Percentiles rank a stretch among this genome's conserved stretches.
Evolutionary conservation across 2,797 vertebrate species (phyloP).

Genomic region (Cheracebus regulus): DNA sequence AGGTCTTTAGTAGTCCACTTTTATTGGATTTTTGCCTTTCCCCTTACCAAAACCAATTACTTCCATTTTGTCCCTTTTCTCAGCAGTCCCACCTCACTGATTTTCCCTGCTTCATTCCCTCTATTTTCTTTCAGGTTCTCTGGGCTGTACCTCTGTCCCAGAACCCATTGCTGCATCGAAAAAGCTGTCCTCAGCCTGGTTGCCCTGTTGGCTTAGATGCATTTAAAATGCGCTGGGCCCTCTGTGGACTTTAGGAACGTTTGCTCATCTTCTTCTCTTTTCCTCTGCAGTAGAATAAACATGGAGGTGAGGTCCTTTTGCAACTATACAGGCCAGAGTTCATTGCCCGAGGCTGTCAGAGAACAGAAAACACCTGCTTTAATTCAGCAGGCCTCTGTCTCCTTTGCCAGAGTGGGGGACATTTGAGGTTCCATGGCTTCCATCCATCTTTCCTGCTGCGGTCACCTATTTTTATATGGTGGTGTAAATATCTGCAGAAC

Average conservation of each 20-base stretch:
- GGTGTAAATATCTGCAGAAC: slow-evolving; percentile 59
- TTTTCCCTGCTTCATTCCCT: background rate
- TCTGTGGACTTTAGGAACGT: background rate
- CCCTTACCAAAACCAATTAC: background rate
- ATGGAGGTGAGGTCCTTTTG: background rate
- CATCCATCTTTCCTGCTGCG: slow-evolving; percentile 35
- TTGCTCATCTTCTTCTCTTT: background rate
- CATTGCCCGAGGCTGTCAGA: slow-evolving; percentile 31
- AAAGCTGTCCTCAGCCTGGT: background rate
- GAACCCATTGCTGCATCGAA: background rate
- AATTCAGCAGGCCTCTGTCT: background rate
- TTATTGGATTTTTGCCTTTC: slow-evolving; percentile 27
- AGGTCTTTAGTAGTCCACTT: background rate
- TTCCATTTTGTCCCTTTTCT: background rate
- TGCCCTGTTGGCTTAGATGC: background rate
- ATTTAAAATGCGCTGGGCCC: background rate
- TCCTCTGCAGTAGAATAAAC: slow-evolving; percentile 13
- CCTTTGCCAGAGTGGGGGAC: slow-evolving; percentile 48
- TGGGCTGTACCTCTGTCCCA: background rate
- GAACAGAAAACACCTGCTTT: slow-evolving; percentile 54
- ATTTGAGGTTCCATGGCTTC: slow-evolving; percentile 57
- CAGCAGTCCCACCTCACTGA: background rate
- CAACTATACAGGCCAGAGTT: slow-evolving; percentile 40
- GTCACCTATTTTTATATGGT: slow-evolving; percentile 71
- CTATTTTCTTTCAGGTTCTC: background rate